Percentiles rank a stretch among this genome's conserved stretches.
These are phyloP conservation scores for Machaerirhynchus nigripectus DNA, from an alignment of 2,113 vertebrate species.

Conservation along the genomic window DNA sequence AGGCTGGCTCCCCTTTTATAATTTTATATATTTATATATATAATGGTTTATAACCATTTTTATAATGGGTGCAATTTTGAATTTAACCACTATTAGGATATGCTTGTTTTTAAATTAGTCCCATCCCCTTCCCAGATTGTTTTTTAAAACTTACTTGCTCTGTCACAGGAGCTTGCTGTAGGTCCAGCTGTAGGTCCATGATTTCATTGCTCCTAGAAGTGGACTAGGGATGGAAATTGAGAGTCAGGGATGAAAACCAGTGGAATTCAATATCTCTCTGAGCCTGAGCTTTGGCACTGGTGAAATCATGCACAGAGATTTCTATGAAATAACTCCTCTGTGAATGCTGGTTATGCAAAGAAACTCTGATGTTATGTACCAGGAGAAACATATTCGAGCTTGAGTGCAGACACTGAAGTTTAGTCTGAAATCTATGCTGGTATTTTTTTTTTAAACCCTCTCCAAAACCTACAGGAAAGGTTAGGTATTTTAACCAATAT, in stretches of 20 bases:
- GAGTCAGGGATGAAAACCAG: neutral
- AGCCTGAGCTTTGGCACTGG: neutral
- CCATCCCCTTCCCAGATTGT: neutral
- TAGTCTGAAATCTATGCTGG: neutral
- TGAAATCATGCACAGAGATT: neutral
- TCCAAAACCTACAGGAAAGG: slow-evolving; percentile 53
- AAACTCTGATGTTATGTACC: neutral
- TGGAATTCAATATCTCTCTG: neutral
- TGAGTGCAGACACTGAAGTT: neutral
- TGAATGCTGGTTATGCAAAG: neutral
- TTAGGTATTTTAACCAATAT: slow-evolving; percentile 38
- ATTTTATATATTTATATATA: no score
- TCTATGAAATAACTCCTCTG: neutral
- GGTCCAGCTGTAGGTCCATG: neutral
- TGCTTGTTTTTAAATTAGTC: neutral
- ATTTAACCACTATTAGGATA: neutral
- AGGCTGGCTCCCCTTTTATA: neutral
- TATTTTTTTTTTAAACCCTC: neutral
- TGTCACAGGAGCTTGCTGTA: neutral
- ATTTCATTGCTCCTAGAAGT: neutral
- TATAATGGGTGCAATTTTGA: neutral
- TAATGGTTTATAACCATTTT: no score
- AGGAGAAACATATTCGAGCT: neutral
- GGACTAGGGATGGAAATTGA: neutral
- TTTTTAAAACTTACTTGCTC: neutral